These are phyloP conservation scores for Epinotia ramella DNA, from an alignment of 2,888 invertebrate species.

Conservation along the genomic window DNA sequence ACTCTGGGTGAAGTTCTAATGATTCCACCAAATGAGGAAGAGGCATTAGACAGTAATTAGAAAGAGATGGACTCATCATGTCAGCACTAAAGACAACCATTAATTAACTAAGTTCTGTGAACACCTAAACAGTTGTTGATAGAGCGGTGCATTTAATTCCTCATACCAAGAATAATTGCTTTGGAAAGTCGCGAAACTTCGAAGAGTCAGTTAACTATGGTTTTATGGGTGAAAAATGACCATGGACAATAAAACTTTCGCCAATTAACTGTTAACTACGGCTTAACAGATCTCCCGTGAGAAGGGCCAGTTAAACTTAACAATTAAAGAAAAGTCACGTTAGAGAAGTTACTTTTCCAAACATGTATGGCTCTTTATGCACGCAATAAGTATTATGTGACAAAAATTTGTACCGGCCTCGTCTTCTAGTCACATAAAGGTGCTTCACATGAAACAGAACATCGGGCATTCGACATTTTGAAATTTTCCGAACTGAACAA, in stretches of 20 bases:
- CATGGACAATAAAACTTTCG: slow-evolving; percentile 29
- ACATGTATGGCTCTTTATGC: not conserved
- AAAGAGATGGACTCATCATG: not conserved
- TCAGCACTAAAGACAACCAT: not conserved
- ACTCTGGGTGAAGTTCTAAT: no score
- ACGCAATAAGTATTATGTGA: not conserved
- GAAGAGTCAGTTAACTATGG: slow-evolving; percentile 14
- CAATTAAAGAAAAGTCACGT: slow-evolving; percentile 20
- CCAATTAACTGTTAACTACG: slow-evolving; percentile 27
- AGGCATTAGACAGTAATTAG: not conserved
- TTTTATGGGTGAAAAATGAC: slow-evolving; percentile 24
- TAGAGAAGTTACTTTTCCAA: not conserved
- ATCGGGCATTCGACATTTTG: no score
- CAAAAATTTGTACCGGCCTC: not conserved
- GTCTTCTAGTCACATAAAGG: no score
- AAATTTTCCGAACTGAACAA: no score
- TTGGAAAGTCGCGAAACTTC: slow-evolving; percentile 27
- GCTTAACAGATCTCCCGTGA: slow-evolving; percentile 12
- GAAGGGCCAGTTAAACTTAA: slow-evolving; percentile 19
- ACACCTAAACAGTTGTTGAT: not conserved
- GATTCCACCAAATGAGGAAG: no score
- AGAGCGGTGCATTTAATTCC: slow-evolving; percentile 7
- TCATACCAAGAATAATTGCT: slow-evolving; percentile 11
- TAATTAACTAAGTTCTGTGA: not conserved
- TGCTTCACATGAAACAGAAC: no score